phyloP scores from a whole-genome alignment of 2,888 invertebrate species.

The Apomyelois bistriatella region DNA sequence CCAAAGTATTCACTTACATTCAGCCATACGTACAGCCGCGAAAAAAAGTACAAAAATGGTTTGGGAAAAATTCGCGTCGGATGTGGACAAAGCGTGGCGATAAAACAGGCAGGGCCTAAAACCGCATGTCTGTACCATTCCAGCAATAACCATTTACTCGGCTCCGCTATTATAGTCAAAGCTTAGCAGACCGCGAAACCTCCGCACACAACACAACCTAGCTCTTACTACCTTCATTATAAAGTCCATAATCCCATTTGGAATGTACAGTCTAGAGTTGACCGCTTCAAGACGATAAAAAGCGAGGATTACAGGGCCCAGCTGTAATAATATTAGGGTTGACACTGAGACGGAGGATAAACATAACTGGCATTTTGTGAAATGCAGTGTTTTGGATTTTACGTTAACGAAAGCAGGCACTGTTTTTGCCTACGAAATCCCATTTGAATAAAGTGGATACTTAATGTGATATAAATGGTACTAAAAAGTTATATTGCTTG shows the following conservation, averaged over 20 bases:
- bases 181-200: slow-evolving; percentile 24
- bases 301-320: slow-evolving; percentile 27
- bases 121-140: slow-evolving; percentile 22
- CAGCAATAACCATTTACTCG: slow-evolving; percentile 32
- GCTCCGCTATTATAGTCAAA: slow-evolving; percentile 28
- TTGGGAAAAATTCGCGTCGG: neutral
- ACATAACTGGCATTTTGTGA: slow-evolving; percentile 18
- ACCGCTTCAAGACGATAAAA: slow-evolving; percentile 34
- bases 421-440: neutral
- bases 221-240: slow-evolving; percentile 16
- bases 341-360: slow-evolving; percentile 25
- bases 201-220: slow-evolving; percentile 5
- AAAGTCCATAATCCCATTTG: slow-evolving; percentile 19
- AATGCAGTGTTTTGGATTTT: slow-evolving; percentile 4
- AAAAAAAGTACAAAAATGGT: slow-evolving; percentile 8
- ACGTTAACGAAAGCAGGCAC: neutral
- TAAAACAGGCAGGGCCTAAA: slow-evolving; percentile 25
- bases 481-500: neutral
- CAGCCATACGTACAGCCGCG: neutral
- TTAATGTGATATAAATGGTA: neutral
- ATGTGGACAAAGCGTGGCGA: slow-evolving; percentile 17
- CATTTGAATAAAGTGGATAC: neutral
- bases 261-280: slow-evolving; percentile 14
- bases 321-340: slow-evolving; percentile 32
- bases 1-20: slow-evolving; percentile 7